These are phyloP conservation scores for Cirrhinus molitorella DNA, from an alignment of 2,797 vertebrate species.

Conservation along the genomic window DNA sequence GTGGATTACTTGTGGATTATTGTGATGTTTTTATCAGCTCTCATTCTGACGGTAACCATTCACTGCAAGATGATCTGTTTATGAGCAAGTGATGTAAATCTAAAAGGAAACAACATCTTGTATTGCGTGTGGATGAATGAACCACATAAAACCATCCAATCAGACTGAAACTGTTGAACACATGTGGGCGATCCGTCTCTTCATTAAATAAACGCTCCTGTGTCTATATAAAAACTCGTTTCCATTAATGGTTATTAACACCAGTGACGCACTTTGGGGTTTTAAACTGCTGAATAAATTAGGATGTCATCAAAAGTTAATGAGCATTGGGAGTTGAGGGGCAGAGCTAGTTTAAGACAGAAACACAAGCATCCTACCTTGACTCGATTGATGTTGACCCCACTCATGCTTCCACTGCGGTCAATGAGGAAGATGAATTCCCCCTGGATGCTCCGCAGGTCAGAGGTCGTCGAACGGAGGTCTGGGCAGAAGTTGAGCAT, in stretches of 20 bases:
- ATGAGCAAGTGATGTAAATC: neutral
- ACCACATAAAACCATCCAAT: neutral
- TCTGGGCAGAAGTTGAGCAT: conserved; percentile 98
- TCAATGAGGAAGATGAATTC: conserved; percentile 97
- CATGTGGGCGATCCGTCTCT: neutral
- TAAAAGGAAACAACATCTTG: neutral
- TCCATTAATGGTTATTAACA: conserved; percentile 11
- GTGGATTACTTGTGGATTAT: neutral
- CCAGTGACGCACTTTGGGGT: neutral
- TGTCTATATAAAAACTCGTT: neutral
- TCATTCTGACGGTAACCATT: neutral
- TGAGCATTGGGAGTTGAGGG: conserved; percentile 6
- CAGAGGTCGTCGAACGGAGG: conserved; percentile 81
- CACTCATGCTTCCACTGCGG: conserved; percentile 91
- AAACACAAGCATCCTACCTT: conserved; percentile 80
- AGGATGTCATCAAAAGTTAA: conserved; percentile 35
- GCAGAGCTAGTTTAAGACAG: neutral
- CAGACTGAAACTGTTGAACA: neutral
- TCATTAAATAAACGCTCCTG: neutral
- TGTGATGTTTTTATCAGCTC: neutral
- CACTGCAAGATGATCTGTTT: neutral
- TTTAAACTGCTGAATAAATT: conserved; percentile 20
- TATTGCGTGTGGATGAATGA: neutral
- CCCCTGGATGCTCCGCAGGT: conserved; percentile 85
- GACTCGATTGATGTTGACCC: conserved; percentile 81